Conservation (phyloP, 2,888 invertebrate species). For the Chrysolina americana region DNA sequence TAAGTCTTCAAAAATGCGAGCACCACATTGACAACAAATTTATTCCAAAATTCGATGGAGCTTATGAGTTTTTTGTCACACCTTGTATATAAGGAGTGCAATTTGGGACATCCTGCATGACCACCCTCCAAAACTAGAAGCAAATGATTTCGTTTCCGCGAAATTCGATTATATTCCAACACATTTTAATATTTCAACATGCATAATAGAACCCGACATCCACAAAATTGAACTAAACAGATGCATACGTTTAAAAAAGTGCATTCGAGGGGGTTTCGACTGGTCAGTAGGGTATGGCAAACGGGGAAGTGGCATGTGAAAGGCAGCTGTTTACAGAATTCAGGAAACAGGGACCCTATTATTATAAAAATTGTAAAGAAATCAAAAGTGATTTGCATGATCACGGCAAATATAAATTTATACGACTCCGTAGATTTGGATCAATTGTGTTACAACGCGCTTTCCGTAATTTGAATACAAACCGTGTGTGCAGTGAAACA, state of each 20-base stretch:
- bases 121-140: conserved; percentile 11
- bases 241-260: conserved; percentile 66
- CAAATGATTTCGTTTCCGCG: conserved; percentile 24
- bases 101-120: background rate
- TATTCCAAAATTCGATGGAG: background rate
- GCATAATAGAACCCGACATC: conserved; percentile 34
- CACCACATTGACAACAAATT: background rate
- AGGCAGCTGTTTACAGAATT: conserved; percentile 69
- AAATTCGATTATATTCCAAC: conserved; percentile 29
- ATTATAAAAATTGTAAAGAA: conserved; percentile 64
- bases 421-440: conserved; percentile 46
- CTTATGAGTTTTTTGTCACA: background rate
- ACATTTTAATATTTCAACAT: conserved; percentile 32
- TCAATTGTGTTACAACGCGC: conserved; percentile 34
- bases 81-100: background rate
- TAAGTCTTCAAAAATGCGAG: background rate
- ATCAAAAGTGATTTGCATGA: conserved; percentile 66
- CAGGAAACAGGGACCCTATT: conserved; percentile 65
- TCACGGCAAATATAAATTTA: conserved; percentile 49
- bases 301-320: conserved; percentile 39
- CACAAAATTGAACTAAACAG: conserved; percentile 59
- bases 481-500: conserved; percentile 50
- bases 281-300: conserved; percentile 48
- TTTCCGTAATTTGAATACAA: conserved; percentile 60
- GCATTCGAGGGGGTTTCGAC: conserved; percentile 55